phyloP scores from a whole-genome alignment of 2,113 vertebrate species.

The Melanostigma gelatinosum region DNA sequence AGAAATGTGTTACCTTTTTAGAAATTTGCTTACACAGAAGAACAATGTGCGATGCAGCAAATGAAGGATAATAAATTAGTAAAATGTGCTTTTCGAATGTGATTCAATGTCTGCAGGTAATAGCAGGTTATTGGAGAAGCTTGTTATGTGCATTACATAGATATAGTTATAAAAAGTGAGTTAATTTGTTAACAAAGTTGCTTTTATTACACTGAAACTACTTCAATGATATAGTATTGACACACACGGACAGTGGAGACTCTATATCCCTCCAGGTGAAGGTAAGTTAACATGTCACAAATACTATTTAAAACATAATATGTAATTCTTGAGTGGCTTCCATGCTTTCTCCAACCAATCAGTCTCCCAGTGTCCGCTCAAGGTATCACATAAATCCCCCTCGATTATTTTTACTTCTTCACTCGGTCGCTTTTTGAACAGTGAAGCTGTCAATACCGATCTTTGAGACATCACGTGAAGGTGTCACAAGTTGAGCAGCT shows the following conservation, averaged over 20 bases:
- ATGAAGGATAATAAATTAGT: background rate
- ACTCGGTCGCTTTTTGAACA: background rate
- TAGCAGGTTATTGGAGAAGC: background rate
- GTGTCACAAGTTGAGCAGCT: constrained; percentile 72
- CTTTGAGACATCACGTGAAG: constrained; percentile 7
- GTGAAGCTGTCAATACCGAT: background rate
- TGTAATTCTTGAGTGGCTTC: background rate
- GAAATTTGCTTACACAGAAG: no score
- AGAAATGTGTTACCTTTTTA: background rate
- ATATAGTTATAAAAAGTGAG: background rate
- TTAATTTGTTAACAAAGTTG: background rate
- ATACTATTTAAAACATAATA: no score
- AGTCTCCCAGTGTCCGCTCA: background rate
- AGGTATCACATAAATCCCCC: background rate
- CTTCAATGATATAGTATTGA: background rate
- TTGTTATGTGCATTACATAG: background rate
- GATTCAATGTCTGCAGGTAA: background rate
- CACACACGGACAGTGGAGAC: background rate
- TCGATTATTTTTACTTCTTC: background rate
- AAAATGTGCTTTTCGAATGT: background rate
- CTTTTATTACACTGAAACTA: background rate
- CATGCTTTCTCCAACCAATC: background rate
- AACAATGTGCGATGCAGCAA: no score
- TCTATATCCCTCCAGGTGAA: background rate
- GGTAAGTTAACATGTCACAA: background rate